Evolutionary conservation across 2,888 invertebrate species (phyloP).

Genomic region (Cheilosia vulpina): DNA sequence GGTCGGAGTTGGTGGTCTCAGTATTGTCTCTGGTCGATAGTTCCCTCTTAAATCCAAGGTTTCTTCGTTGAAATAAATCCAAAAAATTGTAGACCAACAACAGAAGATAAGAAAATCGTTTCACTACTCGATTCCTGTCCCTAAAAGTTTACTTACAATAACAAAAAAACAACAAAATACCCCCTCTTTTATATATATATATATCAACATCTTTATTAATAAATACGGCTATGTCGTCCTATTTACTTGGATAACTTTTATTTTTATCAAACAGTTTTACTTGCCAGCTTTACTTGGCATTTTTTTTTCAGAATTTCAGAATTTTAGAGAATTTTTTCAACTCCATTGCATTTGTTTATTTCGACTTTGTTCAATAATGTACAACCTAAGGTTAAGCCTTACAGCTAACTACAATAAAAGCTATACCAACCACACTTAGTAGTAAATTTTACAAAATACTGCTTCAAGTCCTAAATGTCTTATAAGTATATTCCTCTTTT

Average conservation of each 20-base stretch:
- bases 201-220: slow-evolving; percentile 62
- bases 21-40: no score
- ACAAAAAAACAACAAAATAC: neutral
- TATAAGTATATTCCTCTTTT: neutral
- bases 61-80: no score
- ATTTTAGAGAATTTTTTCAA: slow-evolving; percentile 32
- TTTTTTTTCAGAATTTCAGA: no score
- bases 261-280: slow-evolving; percentile 43
- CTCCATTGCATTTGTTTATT: slow-evolving; percentile 56
- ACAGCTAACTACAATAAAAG: slow-evolving; percentile 22
- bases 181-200: slow-evolving; percentile 3
- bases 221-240: slow-evolving; percentile 37
- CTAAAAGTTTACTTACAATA: neutral
- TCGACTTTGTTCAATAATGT: slow-evolving; percentile 52
- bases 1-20: no score
- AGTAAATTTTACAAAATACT: slow-evolving; percentile 42
- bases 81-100: no score
- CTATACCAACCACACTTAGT: slow-evolving; percentile 27
- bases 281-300: slow-evolving; percentile 22
- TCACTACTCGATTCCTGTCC: no score
- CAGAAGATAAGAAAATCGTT: no score
- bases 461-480: neutral
- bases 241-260: slow-evolving; percentile 10
- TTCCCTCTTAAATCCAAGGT: no score
- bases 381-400: slow-evolving; percentile 70